Conservation (phyloP, 1,140 invertebrate species). For the Leptonema lineaticorne region DNA sequence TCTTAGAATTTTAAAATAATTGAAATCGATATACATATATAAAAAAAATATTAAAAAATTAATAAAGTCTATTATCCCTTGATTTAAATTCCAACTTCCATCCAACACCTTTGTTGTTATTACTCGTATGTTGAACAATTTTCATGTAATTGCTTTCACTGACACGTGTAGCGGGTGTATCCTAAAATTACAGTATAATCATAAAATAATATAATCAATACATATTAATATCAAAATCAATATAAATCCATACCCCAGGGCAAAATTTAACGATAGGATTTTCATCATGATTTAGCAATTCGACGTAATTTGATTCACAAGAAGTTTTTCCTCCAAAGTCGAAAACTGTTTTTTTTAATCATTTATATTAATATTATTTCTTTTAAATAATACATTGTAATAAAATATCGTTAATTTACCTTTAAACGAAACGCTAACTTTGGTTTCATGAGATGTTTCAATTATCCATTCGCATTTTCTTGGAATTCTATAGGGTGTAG, state of each 20-base stretch:
- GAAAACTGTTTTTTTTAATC: too few species aligned
- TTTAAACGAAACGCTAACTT: slow-evolving; percentile 1
- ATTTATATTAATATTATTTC: too few species aligned
- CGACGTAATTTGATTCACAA: slow-evolving; percentile 24
- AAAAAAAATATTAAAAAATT: too few species aligned
- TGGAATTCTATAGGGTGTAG: slow-evolving; percentile 16
- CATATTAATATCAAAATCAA: neutral
- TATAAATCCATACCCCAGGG: slow-evolving; percentile 16
- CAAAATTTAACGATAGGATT: slow-evolving; percentile 20
- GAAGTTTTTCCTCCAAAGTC: slow-evolving; percentile 13
- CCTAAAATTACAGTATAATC: neutral
- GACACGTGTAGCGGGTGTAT: neutral
- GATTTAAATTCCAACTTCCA: slow-evolving; percentile 14
- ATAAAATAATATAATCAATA: neutral
- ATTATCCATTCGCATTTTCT: slow-evolving; percentile 28
- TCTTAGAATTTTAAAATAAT: too few species aligned
- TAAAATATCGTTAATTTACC: slow-evolving; percentile 9
- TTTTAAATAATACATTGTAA: neutral
- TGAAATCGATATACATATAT: too few species aligned
- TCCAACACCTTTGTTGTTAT: slow-evolving; percentile 21
- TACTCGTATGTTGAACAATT: slow-evolving; percentile 23
- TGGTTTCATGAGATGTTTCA: slow-evolving; percentile 3
- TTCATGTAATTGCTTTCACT: slow-evolving; percentile 18
- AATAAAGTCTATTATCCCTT: neutral
- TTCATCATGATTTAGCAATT: slow-evolving; percentile 15